Percentiles rank a stretch among this genome's conserved stretches.
Evolutionary conservation across 2,797 vertebrate genomes (phyloP).

Genomic region (Dermochelys coriacea): DNA sequence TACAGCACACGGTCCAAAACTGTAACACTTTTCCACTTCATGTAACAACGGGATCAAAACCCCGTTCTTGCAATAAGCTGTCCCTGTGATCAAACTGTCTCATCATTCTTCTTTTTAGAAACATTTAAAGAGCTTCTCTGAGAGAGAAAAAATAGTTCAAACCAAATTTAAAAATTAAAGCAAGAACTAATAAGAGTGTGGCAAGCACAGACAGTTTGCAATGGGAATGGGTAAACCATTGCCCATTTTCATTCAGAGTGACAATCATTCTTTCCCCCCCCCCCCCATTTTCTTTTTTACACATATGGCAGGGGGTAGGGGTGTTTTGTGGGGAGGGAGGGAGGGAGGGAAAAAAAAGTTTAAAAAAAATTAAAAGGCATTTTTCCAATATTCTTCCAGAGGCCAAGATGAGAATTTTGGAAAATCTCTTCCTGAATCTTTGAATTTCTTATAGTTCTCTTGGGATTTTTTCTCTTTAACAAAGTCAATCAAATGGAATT

Average conservation of each 20-base stretch:
- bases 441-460: not conserved
- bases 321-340: not conserved
- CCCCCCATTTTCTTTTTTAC: not conserved
- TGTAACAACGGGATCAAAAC: not conserved
- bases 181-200: not conserved
- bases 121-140: not conserved
- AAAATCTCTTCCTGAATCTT: rapidly evolving
- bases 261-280: not conserved
- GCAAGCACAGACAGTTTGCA: not conserved
- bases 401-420: not conserved
- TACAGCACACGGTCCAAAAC: not conserved
- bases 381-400: not conserved
- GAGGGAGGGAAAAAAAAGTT: not conserved
- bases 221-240: not conserved
- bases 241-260: not conserved
- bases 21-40: not conserved
- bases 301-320: not conserved
- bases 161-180: not conserved
- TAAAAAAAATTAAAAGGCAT: not conserved
- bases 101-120: not conserved
- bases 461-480: not conserved
- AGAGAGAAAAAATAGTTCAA: not conserved
- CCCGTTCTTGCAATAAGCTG: rapidly evolving
- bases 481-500: not conserved
- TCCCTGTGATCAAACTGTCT: not conserved